Evolutionary conservation across 2,797 vertebrate genomes (phyloP).

Genomic region (Micropoecilia bifurca): DNA sequence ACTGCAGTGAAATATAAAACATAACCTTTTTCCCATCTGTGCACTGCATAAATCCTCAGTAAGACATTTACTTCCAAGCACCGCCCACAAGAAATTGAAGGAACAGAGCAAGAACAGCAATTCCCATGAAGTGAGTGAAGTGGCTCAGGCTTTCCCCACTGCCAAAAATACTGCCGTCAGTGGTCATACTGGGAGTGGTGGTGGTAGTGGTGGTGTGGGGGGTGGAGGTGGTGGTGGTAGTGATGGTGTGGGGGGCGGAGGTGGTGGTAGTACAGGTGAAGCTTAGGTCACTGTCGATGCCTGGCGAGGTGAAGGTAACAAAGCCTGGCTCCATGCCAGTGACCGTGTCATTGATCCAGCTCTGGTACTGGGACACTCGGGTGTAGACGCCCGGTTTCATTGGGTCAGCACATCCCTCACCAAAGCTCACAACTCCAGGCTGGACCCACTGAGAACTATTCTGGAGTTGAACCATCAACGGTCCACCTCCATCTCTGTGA

Average conservation of each 20-base stretch:
- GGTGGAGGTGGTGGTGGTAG: no score
- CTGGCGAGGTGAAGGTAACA: conserved; percentile 17
- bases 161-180: conserved; percentile 5
- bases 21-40: neutral
- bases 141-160: conserved; percentile 17
- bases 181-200: neutral
- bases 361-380: conserved; percentile 59
- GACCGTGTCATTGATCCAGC: conserved; percentile 44
- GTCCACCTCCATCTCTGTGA: conserved; percentile 56
- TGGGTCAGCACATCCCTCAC: neutral
- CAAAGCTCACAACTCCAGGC: conserved; percentile 65
- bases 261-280: neutral
- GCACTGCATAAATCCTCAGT: neutral
- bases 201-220: no score
- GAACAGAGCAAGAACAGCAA: conserved; percentile 15
- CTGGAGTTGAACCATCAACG: conserved; percentile 34
- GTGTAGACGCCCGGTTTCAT: conserved; percentile 39
- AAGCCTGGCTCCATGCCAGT: conserved; percentile 39
- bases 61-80: neutral
- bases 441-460: conserved; percentile 40
- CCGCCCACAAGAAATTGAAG: neutral
- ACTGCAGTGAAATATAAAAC: neutral
- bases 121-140: conserved; percentile 15
- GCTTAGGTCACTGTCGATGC: accelerated
- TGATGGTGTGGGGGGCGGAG: no score